Percentiles rank a stretch among this genome's conserved stretches.
phyloP scores from a whole-genome alignment of 2,113 vertebrate species.

The cat (Felis catus) region F.catus_Fca126_mat1.0 CM031416.1:118401001-118401500 shows the following conservation, averaged over 20 bases:
- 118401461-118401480: neutral
- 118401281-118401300: neutral
- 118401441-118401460: neutral
- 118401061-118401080: neutral
- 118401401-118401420: neutral
- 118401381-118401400: neutral
- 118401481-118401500: neutral
- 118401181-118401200: neutral
- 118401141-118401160: neutral
- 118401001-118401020: neutral
- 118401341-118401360: neutral
- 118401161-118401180: neutral
- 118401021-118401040: neutral
- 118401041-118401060: neutral
- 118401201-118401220: neutral
- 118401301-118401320: neutral
- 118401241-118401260: neutral
- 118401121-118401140: conserved; percentile 1
- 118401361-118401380: neutral
- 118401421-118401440: neutral
- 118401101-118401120: neutral
- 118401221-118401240: neutral
- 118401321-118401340: neutral
- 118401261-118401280: neutral
- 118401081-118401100: neutral